Percentiles rank a stretch among this genome's conserved stretches.
Evolutionary conservation across 1,140 invertebrate genomes (phyloP).

Genomic region (Riptortus pedestris): DNA sequence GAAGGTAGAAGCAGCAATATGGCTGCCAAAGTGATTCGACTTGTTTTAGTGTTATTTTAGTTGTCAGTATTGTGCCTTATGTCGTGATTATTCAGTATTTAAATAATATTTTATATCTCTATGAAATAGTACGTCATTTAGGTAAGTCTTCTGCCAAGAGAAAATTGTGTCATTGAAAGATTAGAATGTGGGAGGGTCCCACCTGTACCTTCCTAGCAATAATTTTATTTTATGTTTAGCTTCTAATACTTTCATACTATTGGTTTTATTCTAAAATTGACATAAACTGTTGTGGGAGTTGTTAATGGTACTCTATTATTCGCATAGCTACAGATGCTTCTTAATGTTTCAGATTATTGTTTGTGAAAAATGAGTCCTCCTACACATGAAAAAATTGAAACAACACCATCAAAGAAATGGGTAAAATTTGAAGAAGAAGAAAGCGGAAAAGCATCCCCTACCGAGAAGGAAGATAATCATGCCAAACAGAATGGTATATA

Average conservation of each 20-base stretch:
- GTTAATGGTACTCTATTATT: too few relatives aligned
- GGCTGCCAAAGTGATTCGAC: background rate
- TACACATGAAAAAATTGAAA: constrained; percentile 9
- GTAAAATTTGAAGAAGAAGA: constrained; percentile 38
- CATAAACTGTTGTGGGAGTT: too few relatives aligned
- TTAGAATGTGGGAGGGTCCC: constrained; percentile 12
- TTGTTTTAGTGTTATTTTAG: background rate
- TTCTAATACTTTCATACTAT: too few relatives aligned
- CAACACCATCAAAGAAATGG: constrained; percentile 34
- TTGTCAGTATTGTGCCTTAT: constrained; percentile 4
- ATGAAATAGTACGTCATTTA: background rate
- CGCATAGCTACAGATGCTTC: too few relatives aligned
- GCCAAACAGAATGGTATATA: constrained; percentile 18
- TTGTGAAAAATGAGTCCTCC: constrained; percentile 5
- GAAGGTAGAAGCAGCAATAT: background rate
- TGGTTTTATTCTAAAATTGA: too few relatives aligned
- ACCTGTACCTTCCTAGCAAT: background rate
- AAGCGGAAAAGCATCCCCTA: constrained; percentile 14
- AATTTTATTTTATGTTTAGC: too few relatives aligned
- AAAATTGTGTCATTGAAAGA: background rate
- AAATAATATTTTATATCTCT: background rate
- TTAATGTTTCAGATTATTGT: background rate
- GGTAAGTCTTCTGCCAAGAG: background rate
- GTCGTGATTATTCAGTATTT: background rate
- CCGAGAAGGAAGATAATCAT: constrained; percentile 13